phyloP scores from a whole-genome alignment of 2,113 vertebrate genomes.

The Pagrus major region DNA sequence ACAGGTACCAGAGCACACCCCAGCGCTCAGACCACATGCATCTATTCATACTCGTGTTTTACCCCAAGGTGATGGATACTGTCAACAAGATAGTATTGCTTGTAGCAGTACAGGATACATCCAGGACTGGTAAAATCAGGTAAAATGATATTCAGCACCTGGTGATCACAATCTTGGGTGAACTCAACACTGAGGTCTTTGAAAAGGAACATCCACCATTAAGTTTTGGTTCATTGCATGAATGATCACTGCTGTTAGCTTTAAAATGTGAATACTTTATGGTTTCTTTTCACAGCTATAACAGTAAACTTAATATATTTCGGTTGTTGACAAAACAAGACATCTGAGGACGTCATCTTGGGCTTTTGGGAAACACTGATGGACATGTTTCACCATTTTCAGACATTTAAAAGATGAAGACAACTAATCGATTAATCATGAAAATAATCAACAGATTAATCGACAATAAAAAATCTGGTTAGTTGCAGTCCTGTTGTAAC shows the following conservation, averaged over 20 bases:
- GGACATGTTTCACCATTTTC: too few species aligned
- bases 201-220: neutral
- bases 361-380: too few species aligned
- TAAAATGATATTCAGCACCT: neutral
- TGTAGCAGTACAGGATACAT: neutral
- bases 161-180: neutral
- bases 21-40: slow-evolving; percentile 24
- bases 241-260: neutral
- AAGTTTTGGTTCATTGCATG: neutral
- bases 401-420: too few species aligned
- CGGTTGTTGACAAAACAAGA: too few species aligned
- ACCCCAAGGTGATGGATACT: neutral
- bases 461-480: too few species aligned
- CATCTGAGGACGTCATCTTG: too few species aligned
- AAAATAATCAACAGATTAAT: too few species aligned
- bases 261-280: too few species aligned
- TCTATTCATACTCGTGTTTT: neutral
- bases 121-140: neutral
- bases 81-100: neutral
- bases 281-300: too few species aligned
- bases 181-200: neutral
- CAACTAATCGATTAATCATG: too few species aligned
- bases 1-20: neutral
- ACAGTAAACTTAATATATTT: too few species aligned
- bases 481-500: too few species aligned